Conservation (phyloP, 2,113 vertebrate species). For the Gadus macrocephalus region DNA sequence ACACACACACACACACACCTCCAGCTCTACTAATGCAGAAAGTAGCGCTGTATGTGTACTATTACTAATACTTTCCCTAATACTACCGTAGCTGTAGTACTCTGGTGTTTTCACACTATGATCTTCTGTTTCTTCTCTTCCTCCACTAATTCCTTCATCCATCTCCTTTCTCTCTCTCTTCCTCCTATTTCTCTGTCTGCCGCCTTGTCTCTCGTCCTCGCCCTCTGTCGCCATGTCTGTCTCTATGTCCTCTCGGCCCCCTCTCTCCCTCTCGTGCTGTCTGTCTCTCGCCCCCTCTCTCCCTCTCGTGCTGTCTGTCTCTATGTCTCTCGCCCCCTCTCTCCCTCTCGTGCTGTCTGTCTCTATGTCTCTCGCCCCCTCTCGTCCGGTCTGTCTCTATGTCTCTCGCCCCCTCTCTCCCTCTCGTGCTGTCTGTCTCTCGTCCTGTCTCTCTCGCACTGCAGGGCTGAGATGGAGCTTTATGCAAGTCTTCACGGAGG, state of each 20-base stretch:
- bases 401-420: constrained; percentile 41
- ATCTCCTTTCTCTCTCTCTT: not conserved
- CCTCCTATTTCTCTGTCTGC: not conserved
- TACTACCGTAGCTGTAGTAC: constrained; percentile 17
- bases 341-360: not conserved
- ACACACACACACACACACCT: not conserved
- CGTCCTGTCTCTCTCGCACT: constrained; percentile 57
- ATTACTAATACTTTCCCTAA: constrained; percentile 13
- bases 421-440: constrained; percentile 16
- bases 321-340: not conserved
- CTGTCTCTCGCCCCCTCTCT: constrained; percentile 38
- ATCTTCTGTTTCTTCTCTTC: constrained; percentile 22
- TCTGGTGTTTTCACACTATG: not conserved
- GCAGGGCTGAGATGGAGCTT: constrained; percentile 83
- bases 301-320: not conserved
- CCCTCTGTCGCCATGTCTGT: not conserved
- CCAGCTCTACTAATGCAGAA: not conserved
- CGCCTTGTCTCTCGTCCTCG: not conserved
- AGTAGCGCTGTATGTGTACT: constrained; percentile 8
- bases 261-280: not conserved
- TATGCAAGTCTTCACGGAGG: constrained; percentile 83
- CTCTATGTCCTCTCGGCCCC: not conserved
- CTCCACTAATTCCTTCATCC: constrained; percentile 37
- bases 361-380: constrained; percentile 30
- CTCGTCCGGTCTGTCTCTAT: constrained; percentile 37